Percentiles rank a stretch among this genome's conserved stretches.
Conservation (phyloP, 2,797 vertebrate genomes). For the Zalophus californianus region DNA sequence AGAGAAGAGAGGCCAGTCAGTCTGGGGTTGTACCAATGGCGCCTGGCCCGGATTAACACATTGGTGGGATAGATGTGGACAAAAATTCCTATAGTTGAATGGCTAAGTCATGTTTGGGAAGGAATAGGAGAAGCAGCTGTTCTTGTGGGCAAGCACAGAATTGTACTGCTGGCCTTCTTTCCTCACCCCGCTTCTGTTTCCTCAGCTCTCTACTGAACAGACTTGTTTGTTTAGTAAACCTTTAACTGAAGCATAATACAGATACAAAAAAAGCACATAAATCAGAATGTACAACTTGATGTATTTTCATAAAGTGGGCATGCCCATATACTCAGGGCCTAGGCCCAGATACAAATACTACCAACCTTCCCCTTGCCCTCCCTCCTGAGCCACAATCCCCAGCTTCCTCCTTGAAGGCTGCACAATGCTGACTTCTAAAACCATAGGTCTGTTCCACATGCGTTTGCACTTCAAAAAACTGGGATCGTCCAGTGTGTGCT, state of each 20-base stretch:
- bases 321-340: rapidly evolving
- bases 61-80: background rate
- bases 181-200: background rate
- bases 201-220: background rate
- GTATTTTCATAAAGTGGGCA: background rate
- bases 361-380: background rate
- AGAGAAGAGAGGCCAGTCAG: background rate
- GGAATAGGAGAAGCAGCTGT: background rate
- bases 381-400: background rate
- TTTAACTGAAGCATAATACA: background rate
- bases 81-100: background rate
- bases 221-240: background rate
- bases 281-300: background rate
- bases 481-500: background rate
- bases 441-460: background rate
- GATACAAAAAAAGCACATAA: background rate
- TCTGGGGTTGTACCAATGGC: rapidly evolving
- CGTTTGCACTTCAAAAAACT: background rate
- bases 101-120: background rate
- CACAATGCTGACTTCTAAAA: background rate
- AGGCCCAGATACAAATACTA: background rate
- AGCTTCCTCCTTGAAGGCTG: background rate
- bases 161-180: background rate
- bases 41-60: too few species aligned
- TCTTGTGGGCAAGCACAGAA: background rate